Evolutionary conservation across 1,140 invertebrate species (phyloP).

Genomic region (Aricia agestis): DNA sequence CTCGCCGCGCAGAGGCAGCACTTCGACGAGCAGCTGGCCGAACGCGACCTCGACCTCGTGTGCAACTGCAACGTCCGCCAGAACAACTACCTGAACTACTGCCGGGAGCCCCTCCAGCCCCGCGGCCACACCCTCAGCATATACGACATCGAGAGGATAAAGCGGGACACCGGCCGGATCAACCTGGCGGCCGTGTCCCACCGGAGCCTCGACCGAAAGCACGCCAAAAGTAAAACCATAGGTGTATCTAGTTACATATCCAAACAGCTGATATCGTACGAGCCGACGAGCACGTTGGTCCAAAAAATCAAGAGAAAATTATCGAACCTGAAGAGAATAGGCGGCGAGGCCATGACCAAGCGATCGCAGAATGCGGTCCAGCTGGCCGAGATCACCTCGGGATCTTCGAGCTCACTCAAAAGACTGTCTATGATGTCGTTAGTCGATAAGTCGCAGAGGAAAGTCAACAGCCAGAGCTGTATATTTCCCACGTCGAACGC

Average conservation of each 20-base stretch:
- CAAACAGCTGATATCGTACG: conserved; percentile 68
- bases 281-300: conserved; percentile 65
- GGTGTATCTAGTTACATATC: conserved; percentile 71
- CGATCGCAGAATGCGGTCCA: conserved; percentile 68
- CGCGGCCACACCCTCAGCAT: conserved; percentile 61
- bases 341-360: conserved; percentile 64
- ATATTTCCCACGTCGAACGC: conserved; percentile 60
- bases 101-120: conserved; percentile 48
- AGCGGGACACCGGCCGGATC: conserved; percentile 54
- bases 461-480: conserved; percentile 63
- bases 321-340: conserved; percentile 71
- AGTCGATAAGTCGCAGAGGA: conserved; percentile 60
- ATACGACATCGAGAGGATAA: conserved; percentile 65
- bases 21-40: conserved; percentile 54
- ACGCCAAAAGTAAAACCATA: conserved; percentile 66
- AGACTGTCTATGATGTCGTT: conserved; percentile 66
- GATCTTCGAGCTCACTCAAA: conserved; percentile 59
- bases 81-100: conserved; percentile 61
- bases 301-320: conserved; percentile 74
- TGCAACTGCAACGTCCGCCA: conserved; percentile 70
- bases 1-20: conserved; percentile 59
- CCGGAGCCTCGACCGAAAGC: conserved; percentile 70
- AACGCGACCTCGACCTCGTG: conserved; percentile 64
- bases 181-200: conserved; percentile 55
- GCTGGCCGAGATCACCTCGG: conserved; percentile 64